These are phyloP conservation scores for Cephus nigrinus DNA, from an alignment of 2,888 invertebrate genomes.

Conservation along the genomic window DNA sequence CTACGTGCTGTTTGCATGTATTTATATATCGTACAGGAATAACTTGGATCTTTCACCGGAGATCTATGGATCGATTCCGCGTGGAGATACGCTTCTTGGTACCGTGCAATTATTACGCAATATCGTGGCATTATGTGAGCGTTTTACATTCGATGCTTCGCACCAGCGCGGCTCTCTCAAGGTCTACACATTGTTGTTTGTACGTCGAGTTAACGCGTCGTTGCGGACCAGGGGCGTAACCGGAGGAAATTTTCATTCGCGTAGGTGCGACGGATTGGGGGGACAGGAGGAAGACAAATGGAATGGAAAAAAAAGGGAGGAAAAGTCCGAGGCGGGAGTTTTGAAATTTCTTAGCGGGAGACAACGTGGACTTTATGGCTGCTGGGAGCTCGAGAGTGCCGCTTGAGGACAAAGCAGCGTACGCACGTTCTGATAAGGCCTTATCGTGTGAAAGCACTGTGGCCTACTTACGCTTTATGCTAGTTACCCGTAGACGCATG, in stretches of 20 bases:
- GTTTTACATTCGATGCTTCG: constrained; percentile 55
- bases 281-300: background rate
- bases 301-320: background rate
- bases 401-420: constrained; percentile 29
- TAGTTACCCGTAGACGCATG: background rate
- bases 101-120: constrained; percentile 49
- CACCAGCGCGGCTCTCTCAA: constrained; percentile 53
- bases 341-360: background rate
- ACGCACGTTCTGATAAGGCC: constrained; percentile 58
- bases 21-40: background rate
- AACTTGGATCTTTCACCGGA: background rate
- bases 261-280: background rate
- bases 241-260: background rate
- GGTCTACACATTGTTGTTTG: constrained; percentile 57
- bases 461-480: constrained; percentile 56
- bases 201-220: constrained; percentile 46
- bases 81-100: constrained; percentile 12
- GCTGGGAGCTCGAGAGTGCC: constrained; percentile 22
- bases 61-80: background rate
- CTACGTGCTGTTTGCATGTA: background rate
- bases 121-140: constrained; percentile 51
- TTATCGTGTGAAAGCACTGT: constrained; percentile 65
- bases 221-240: constrained; percentile 43
- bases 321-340: background rate
- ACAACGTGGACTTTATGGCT: background rate